These are phyloP conservation scores for Drosophila ezoana DNA, from an alignment of 2,888 invertebrate genomes.

Conservation along the genomic window DNA sequence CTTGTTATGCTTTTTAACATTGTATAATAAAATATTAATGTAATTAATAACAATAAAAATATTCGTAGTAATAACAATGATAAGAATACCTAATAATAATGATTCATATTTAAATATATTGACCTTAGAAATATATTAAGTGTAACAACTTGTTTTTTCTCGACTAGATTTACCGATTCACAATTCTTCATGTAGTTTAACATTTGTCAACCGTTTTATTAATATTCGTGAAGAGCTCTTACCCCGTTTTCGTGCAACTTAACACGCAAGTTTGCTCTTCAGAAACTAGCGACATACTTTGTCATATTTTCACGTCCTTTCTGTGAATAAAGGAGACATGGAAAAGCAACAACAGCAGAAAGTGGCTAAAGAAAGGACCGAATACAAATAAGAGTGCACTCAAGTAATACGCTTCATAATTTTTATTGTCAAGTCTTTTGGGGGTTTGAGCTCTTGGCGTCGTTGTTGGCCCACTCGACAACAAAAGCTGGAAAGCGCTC, in stretches of 20 bases:
- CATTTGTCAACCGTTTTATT: conserved; percentile 8
- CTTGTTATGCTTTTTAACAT: too few relatives aligned
- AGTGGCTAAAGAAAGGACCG: conserved; percentile 58
- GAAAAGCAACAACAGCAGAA: conserved; percentile 34
- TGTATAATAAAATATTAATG: too few relatives aligned
- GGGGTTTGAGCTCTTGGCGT: conserved; percentile 64
- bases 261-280: conserved; percentile 73
- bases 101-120: too few relatives aligned
- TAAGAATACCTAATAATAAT: too few relatives aligned
- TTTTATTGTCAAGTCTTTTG: conserved; percentile 80
- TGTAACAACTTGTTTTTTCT: too few relatives aligned
- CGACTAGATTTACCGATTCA: not conserved
- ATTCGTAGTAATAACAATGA: too few relatives aligned
- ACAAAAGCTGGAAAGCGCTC: conserved; percentile 74
- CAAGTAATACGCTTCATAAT: conserved; percentile 83
- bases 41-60: too few relatives aligned
- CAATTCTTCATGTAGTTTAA: not conserved
- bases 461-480: conserved; percentile 65
- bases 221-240: conserved; percentile 58
- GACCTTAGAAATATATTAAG: too few relatives aligned
- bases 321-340: conserved; percentile 22
- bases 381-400: conserved; percentile 77
- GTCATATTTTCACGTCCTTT: conserved; percentile 49
- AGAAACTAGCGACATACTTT: conserved; percentile 78
- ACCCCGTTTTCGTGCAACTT: conserved; percentile 67